Evolutionary conservation across 2,113 vertebrate genomes (phyloP), one percentile per base, ranked within the genome.

Genomic region (Zeus faber): DNA sequence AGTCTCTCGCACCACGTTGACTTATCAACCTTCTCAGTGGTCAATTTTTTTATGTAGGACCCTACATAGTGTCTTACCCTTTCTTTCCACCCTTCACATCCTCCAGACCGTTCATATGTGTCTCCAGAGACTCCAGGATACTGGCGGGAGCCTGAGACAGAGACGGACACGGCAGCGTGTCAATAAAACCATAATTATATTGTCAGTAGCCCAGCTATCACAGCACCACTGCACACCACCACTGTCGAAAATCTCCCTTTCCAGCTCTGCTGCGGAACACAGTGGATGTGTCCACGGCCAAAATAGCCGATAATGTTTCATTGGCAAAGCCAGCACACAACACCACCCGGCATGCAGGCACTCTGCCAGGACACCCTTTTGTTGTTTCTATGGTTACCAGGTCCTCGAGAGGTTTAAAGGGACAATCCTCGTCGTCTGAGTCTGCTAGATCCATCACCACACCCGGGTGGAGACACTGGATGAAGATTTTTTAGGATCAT

Each of bases 61-160:
- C n/a, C n/a, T n/a, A 48, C 23, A 6, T 11, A 4, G 14, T 27
- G 24, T 17, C 73, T 43, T 77, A 90, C 89, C 89, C 89, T 90
- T 91, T 91, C 80, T 90, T 91, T 55, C 88, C 94, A 72, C 87
- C 86, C 90, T 91, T 91, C 54, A 71, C 49, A 13, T 89, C 95
- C 87, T 99, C 97, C 87, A 99, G 85, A 26, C 91, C 94, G 58
- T 97, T 99, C 91, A 99, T 91, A 87, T 99, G 97, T 55, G 97
- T 95, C 83, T 99, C 97, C 79, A 99, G 91, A 60, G 95, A 97
- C 85, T 99, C 97, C 91, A 99, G 91, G 79, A 98, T 95, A 87
- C 97, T 99, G 92, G 92, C 97, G 72, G 97, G 97, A 85, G 96
- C 95, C 97, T 98, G 57, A 58, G 13, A 35, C 20, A 43, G 18